phyloP scores from a whole-genome alignment of 2,888 invertebrate species.

The Coelinius sp. region DNA sequence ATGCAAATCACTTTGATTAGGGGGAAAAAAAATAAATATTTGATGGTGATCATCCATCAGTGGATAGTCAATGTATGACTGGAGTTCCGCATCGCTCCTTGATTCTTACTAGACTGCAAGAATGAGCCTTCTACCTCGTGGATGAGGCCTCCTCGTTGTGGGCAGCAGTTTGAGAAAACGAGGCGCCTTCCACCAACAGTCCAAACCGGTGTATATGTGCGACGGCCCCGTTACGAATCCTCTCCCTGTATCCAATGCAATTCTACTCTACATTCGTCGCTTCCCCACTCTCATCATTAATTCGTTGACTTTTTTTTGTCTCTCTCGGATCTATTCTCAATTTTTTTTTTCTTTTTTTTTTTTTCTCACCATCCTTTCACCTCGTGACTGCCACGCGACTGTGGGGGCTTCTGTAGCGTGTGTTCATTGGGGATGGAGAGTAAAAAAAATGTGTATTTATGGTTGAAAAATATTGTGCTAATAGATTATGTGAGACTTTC shows the following conservation, averaged over 20 bases:
- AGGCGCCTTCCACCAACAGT: conserved; percentile 29
- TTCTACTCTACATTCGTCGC: conserved; percentile 60
- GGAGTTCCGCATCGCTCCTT: conserved; percentile 50
- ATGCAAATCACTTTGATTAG: not conserved
- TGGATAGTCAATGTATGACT: conserved; percentile 60
- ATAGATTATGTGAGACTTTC: not conserved
- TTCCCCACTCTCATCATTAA: conserved; percentile 40
- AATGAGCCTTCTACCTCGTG: conserved; percentile 29
- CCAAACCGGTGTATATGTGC: not conserved
- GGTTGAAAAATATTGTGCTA: not conserved
- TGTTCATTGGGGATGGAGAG: not conserved
- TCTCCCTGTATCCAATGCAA: conserved; percentile 47
- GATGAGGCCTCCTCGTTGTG: conserved; percentile 30
- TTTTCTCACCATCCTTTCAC: conserved; percentile 17
- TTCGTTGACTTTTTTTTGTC: not conserved
- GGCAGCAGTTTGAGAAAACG: conserved; percentile 33
- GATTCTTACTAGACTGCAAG: conserved; percentile 16
- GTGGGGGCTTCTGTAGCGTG: conserved; percentile 44
- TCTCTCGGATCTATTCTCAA: conserved; percentile 2
- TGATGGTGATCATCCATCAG: not conserved
- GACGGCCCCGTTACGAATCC: conserved; percentile 38
- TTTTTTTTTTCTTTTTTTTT: not conserved
- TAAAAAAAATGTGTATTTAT: not conserved
- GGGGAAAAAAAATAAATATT: not conserved
- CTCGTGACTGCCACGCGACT: conserved; percentile 46